Evolutionary conservation across 2,113 vertebrate species (phyloP).

Genomic region (Notarius quadriscutis): DNA sequence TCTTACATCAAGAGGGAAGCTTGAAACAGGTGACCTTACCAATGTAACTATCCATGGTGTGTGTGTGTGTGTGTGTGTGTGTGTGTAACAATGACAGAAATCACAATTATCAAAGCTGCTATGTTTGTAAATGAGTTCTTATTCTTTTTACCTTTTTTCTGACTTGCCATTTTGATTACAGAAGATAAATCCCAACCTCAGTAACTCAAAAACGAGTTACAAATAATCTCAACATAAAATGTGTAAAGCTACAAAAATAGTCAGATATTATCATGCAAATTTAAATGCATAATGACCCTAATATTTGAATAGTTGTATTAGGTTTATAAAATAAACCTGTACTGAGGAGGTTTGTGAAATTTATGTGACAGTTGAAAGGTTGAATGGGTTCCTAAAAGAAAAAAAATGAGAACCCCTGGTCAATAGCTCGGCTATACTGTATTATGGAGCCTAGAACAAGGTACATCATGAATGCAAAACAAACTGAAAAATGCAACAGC

Average conservation of each 20-base stretch:
- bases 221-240: background rate
- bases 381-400: background rate
- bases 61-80: constrained; percentile 19
- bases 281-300: background rate
- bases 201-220: background rate
- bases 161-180: background rate
- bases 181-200: background rate
- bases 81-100: background rate
- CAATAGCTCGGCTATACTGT: background rate
- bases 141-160: background rate
- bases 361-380: background rate
- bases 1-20: constrained; percentile 55
- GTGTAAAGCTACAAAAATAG: background rate
- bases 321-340: background rate
- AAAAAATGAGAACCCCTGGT: background rate
- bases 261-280: background rate
- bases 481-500: background rate
- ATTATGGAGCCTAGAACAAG: background rate
- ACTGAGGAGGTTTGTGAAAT: background rate
- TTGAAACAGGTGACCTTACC: constrained; percentile 37
- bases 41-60: background rate
- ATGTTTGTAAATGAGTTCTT: background rate
- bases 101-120: background rate
- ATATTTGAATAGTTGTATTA: background rate
- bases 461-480: background rate